Conservation (phyloP, 1,140 invertebrate genomes). For the Bombus picipes region DNA sequence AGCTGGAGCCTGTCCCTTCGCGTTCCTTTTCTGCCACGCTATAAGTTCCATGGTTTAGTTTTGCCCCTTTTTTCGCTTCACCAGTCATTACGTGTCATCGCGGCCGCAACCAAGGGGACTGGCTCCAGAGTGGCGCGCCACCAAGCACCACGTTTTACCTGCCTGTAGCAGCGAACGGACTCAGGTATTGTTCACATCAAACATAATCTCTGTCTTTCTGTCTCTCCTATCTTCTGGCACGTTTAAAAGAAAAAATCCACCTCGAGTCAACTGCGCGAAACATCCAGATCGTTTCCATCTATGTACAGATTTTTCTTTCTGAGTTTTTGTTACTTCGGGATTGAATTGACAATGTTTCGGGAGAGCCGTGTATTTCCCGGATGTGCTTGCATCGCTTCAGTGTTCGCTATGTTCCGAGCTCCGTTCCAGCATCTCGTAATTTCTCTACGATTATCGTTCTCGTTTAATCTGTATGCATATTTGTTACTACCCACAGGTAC, state of each 20-base stretch:
- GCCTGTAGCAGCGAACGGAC: slow-evolving; percentile 18
- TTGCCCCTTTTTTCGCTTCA: not conserved
- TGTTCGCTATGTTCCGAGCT: not conserved
- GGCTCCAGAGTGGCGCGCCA: slow-evolving; percentile 37
- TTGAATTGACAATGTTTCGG: no score
- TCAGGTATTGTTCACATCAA: slow-evolving; percentile 34
- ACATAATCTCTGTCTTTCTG: slow-evolving; percentile 8
- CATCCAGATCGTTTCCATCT: not conserved
- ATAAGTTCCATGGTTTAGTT: not conserved
- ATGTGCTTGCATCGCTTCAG: not conserved
- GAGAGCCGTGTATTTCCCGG: not conserved
- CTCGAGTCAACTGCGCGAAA: not conserved
- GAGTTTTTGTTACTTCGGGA: no score
- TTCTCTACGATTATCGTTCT: not conserved
- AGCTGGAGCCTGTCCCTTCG: slow-evolving; percentile 40
- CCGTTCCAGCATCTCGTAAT: not conserved
- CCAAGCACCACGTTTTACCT: not conserved
- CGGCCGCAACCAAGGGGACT: not conserved
- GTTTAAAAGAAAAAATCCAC: not conserved
- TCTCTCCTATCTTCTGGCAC: not conserved
- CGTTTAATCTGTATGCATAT: not conserved
- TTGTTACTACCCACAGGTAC: not conserved
- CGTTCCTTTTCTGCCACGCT: not conserved
- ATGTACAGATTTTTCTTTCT: fast-evolving
- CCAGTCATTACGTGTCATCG: not conserved